Conservation (phyloP, 2,113 vertebrate species). For the Oxyruncus cristatus region DNA sequence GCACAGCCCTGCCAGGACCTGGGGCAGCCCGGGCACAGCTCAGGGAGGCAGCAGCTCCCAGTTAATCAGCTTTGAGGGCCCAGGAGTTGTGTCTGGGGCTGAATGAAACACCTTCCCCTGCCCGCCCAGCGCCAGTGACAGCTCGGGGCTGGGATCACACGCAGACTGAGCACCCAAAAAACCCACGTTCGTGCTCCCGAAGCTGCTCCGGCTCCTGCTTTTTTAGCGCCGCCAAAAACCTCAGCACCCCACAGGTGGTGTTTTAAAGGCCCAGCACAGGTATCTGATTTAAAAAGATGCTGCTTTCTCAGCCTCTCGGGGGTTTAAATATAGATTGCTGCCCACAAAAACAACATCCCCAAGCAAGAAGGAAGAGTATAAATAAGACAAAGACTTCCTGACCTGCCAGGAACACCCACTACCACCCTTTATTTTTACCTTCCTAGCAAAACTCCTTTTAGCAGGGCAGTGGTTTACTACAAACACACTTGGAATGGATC, state of each 20-base stretch:
- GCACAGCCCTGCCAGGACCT: neutral
- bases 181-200: fast-evolving
- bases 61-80: neutral
- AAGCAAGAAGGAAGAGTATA: neutral
- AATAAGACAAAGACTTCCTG: neutral
- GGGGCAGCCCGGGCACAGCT: neutral
- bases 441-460: neutral
- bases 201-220: neutral
- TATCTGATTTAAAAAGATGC: fast-evolving
- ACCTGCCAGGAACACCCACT: neutral
- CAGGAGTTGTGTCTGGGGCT: neutral
- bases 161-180: neutral
- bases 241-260: neutral
- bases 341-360: neutral
- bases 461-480: neutral
- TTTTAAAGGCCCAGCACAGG: neutral
- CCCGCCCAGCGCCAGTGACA: fast-evolving
- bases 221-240: neutral
- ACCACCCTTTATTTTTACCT: neutral
- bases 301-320: neutral
- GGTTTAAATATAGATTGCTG: fast-evolving
- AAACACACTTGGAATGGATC: neutral
- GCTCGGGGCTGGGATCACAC: neutral
- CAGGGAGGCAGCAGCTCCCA: neutral
- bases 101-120: neutral